Base-by-base conservation (phyloP, 2,797 vertebrate genomes). In the Hydrocynus forskahlii region DNA sequence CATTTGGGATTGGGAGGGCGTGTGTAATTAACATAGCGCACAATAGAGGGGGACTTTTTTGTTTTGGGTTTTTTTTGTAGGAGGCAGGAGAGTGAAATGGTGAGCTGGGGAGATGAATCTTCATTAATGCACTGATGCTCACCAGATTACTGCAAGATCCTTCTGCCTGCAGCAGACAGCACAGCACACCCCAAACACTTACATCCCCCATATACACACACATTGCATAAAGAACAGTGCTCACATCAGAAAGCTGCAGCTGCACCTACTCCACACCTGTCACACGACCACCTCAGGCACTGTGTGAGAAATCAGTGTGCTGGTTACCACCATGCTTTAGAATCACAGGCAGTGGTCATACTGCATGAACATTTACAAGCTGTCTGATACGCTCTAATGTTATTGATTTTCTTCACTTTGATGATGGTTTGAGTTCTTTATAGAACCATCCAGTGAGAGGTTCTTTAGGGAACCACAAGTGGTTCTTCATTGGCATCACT, bases 1-100 rank as follows among this genome's bases (percentile, higher is more conserved):
- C 83, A 82, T 84, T 85, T 79, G 73, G 77, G 60, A 78, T 81
- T 14, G 75, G 72, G 38, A 62, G 81, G 71, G 70, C 35, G 43
- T 12, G 73, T 63, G 35, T 81, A 84, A 88, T 86, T 86, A 88
- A 81, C 82, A 88, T 85, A 81, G 82, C 78, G 74, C 67, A 85
- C 77, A 88, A 86, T 67, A 82, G 79, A 85, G 23, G 66, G 70
- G 75, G 52, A 57, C 76, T 78, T 87, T 78, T 81, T 74, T 67
- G n/a, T 74, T 64, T 68, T 1, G 3, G 48, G 10, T 2, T 68
- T 62, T 60, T 68, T 52, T 43, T 4, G 48, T 17, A 68, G 60
- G 83, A 83, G 79, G 80, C 80, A 74, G 75, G 79, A 67, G 77
- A 80, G 74, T 82, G 70, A 14, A 52, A 86, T 64, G 5, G 50